phyloP scores from a whole-genome alignment of 2,797 vertebrate species.

The Rousettus madagascariensis region DNA sequence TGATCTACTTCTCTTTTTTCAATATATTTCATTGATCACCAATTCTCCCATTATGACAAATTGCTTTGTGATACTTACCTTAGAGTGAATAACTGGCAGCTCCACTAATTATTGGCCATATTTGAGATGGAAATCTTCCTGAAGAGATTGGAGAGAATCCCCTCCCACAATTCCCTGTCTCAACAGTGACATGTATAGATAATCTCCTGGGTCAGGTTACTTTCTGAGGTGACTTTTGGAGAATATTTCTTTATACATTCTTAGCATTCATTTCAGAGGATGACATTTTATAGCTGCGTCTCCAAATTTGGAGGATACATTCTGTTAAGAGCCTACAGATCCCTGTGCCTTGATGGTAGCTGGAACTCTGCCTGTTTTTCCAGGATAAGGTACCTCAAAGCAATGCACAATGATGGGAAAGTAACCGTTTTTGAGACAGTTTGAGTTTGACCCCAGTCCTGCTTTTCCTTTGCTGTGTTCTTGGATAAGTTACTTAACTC shows the following conservation, averaged over 20 bases:
- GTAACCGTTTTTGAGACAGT: neutral
- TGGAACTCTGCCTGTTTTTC: neutral
- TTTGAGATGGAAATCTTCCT: neutral
- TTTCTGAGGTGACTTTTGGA: neutral
- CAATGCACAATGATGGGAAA: neutral
- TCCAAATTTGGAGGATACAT: neutral
- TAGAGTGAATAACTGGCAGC: neutral
- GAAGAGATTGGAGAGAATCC: neutral
- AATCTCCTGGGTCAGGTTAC: neutral
- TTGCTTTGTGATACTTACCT: neutral
- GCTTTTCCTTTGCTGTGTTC: neutral
- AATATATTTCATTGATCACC: neutral
- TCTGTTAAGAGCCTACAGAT: neutral
- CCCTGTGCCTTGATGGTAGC: neutral
- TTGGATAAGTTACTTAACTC: neutral
- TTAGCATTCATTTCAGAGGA: neutral
- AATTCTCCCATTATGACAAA: neutral
- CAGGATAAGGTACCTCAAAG: neutral
- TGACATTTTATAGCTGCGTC: neutral
- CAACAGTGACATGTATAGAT: slow-evolving; percentile 6
- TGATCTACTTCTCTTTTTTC: neutral
- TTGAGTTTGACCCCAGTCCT: neutral
- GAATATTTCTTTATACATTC: neutral
- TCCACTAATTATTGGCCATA: neutral
- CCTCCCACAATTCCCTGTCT: neutral